phyloP scores from a whole-genome alignment of 2,888 invertebrate species.

The Escarpia spicata region DNA sequence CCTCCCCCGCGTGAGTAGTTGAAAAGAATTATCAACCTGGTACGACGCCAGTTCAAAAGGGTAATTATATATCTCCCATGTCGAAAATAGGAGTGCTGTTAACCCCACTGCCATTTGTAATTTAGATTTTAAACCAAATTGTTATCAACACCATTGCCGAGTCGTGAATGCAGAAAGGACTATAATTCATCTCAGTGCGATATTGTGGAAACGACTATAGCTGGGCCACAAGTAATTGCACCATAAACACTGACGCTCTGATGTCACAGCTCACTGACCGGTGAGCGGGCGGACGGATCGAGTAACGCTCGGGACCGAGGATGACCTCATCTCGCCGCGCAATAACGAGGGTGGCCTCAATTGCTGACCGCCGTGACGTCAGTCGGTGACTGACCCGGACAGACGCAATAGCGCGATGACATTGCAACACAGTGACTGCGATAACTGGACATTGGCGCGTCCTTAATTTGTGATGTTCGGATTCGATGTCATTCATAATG shows the following conservation, averaged over 20 bases:
- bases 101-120: not conserved
- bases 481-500: no score
- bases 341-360: constrained; percentile 10
- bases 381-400: not conserved
- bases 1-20: not conserved
- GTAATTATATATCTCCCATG: not conserved
- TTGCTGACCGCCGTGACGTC: not conserved
- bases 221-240: not conserved
- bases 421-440: not conserved
- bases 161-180: not conserved
- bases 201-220: not conserved
- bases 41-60: not conserved
- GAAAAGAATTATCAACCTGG: not conserved
- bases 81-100: not conserved
- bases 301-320: not conserved
- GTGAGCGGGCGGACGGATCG: not conserved
- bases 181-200: not conserved
- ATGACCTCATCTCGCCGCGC: constrained; percentile 5
- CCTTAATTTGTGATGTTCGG: no score
- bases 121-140: not conserved
- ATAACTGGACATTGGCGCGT: no score
- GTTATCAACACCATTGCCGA: not conserved
- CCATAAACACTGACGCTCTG: not conserved
- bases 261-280: constrained; percentile 2
- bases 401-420: not conserved